Base-by-base conservation (phyloP, 2,113 vertebrate genomes). In the Probosciger aterrimus region DNA sequence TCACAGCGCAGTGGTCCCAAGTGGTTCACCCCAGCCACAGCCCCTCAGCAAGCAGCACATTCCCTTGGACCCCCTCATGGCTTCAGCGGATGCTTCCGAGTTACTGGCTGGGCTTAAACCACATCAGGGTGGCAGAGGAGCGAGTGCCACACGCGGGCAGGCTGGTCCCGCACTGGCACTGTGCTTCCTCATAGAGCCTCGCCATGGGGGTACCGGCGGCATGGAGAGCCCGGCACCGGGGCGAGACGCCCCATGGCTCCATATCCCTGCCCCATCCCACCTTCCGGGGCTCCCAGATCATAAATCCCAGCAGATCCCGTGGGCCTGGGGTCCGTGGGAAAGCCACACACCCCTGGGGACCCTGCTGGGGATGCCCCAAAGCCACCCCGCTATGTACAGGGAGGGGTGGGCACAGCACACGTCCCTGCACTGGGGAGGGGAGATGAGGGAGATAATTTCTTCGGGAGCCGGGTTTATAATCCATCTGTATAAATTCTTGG, bases 401-500 rank as follows among this genome's bases (percentile, higher is more conserved):
- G 73, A 18, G 55, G 1, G 0, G 47, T 5, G 4, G 90, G 52
- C 1, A 0, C 79, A 23, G 86, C 20, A 2, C 57, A 16, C 6
- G n/a, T 30, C 62, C 44, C 35, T 4, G 5, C 22, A 1, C 41
- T 2, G 14, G 60, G 73, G 73, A 59, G 82, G 44, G 86, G 76
- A 67, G 92, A 39, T 59, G 59, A 69, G 69, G 92, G 77, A 55
- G 39, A 9, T 52, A 19, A 2, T n/a, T 78, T 92, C 59, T 71
- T 25, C 13, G 75, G 82, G 83, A 93, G 53, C 60, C 0, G 4
- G 23, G 28, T 82, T 92, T 92, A 93, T 93, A 94, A 95, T 94
- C 94, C 95, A 77, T 68, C 76, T 24, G 35, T 91, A 92, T 88
- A 86, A 97, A 97, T 97, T 96, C 94, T 95, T 94, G 90, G 94